Evolutionary conservation across 2,113 vertebrate genomes (phyloP).

Genomic region (Neotoma lepida): DNA sequence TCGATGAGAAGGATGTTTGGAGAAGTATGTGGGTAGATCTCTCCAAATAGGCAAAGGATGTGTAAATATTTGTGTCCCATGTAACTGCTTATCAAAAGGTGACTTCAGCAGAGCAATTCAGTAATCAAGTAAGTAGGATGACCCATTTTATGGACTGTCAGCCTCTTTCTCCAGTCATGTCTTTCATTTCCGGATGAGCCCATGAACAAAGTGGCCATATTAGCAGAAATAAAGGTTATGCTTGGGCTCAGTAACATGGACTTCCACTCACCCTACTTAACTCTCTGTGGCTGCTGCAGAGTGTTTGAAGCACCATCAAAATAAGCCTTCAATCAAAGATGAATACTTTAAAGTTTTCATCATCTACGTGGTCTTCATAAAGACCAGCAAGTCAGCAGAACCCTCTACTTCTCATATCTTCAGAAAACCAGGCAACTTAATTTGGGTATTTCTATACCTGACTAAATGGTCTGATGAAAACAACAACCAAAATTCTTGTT

Average conservation of each 20-base stretch:
- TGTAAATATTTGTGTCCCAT: background rate
- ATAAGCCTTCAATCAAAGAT: background rate
- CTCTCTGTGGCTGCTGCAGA: background rate
- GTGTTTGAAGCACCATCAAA: background rate
- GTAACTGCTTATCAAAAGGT: background rate
- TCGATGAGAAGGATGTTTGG: background rate
- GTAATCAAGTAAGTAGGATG: background rate
- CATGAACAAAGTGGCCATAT: background rate
- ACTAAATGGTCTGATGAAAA: slow-evolving; percentile 42
- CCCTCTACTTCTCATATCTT: slow-evolving; percentile 6
- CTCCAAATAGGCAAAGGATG: background rate
- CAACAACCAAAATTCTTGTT: background rate
- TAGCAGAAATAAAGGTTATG: background rate
- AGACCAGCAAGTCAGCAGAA: background rate
- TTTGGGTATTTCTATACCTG: slow-evolving; percentile 15
- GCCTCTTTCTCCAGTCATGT: background rate
- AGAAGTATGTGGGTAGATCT: background rate
- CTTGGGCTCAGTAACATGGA: background rate
- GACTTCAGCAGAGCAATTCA: background rate
- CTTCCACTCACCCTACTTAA: background rate
- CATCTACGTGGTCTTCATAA: background rate
- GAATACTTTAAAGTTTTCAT: background rate
- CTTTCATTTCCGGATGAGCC: background rate
- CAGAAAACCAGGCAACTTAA: slow-evolving; percentile 1
- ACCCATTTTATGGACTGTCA: background rate